Conservation (phyloP, 2,888 invertebrate species). For the Leucophenga montana region DNA sequence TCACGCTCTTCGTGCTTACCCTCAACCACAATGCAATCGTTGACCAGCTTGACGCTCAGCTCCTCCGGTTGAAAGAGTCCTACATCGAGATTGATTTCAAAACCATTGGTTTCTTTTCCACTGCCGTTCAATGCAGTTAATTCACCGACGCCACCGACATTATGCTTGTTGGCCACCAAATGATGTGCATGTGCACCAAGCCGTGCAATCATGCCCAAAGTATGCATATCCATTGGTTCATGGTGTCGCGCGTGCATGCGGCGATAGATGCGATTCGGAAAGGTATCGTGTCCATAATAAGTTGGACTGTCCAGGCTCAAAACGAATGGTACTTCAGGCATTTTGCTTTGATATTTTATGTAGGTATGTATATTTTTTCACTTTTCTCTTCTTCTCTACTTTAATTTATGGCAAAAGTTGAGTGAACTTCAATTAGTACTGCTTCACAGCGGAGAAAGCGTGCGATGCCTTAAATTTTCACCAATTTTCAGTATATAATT, state of each 20-base stretch:
- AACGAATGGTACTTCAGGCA: conserved; percentile 67
- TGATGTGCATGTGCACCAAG: conserved; percentile 64
- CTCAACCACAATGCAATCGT: conserved; percentile 76
- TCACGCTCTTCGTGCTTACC: conserved; percentile 82
- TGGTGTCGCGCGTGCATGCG: conserved; percentile 61
- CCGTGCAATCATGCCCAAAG: conserved; percentile 63
- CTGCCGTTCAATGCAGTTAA: conserved; percentile 41
- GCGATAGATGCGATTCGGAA: conserved; percentile 67
- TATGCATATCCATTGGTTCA: conserved; percentile 61
- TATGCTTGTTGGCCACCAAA: conserved; percentile 50
- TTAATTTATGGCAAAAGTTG: not conserved
- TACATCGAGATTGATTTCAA: conserved; percentile 80
- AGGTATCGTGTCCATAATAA: conserved; percentile 66
- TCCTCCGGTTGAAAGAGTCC: conserved; percentile 82
- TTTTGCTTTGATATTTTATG: conserved; percentile 39
- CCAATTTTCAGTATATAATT: not conserved
- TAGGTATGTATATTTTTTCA: no score
- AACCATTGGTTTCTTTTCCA: conserved; percentile 74
- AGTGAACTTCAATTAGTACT: not conserved
- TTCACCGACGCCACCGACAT: conserved; percentile 34
- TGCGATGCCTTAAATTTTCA: not conserved
- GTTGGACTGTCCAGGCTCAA: conserved; percentile 64
- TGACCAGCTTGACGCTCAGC: conserved; percentile 79
- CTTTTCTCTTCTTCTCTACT: no score
- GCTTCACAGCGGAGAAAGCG: not conserved